These are phyloP conservation scores for Azemiops feae DNA, from an alignment of 2,113 vertebrate genomes.

Conservation along the genomic window DNA sequence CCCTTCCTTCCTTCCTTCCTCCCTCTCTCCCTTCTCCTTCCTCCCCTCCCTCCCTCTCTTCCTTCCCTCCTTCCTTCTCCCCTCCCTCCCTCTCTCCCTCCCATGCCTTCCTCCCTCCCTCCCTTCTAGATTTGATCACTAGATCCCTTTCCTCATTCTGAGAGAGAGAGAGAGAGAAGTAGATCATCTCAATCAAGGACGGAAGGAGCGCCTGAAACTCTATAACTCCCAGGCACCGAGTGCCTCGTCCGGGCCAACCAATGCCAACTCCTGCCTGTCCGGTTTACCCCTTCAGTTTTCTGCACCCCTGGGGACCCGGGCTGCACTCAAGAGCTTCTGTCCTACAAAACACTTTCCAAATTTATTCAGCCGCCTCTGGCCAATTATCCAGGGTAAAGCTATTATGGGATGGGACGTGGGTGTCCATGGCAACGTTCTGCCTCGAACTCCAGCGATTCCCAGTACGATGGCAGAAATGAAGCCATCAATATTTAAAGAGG, in stretches of 20 bases:
- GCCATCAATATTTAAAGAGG: neutral
- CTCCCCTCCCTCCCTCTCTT: too few relatives aligned
- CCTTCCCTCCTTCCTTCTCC: too few relatives aligned
- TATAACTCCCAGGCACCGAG: neutral
- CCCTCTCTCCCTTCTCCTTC: too few relatives aligned
- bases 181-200: conserved; percentile 21
- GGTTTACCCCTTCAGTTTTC: too few relatives aligned
- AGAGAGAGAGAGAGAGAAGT: conserved; percentile 14
- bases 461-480: neutral
- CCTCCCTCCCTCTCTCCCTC: accelerated
- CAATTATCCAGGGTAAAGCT: neutral
- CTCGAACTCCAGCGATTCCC: neutral
- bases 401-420: neutral
- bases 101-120: neutral
- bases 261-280: neutral
- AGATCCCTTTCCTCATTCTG: too few relatives aligned
- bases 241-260: too few relatives aligned
- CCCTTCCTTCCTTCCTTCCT: too few relatives aligned
- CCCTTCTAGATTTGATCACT: neutral
- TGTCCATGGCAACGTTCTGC: neutral
- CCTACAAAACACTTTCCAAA: neutral
- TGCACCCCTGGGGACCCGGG: too few relatives aligned
- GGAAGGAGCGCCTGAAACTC: too few relatives aligned
- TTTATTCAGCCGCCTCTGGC: neutral
- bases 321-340: neutral